Percentiles rank a stretch among this genome's conserved stretches.
Evolutionary conservation across 2,888 invertebrate species (phyloP).

Genomic region (Agrilus mali): DNA sequence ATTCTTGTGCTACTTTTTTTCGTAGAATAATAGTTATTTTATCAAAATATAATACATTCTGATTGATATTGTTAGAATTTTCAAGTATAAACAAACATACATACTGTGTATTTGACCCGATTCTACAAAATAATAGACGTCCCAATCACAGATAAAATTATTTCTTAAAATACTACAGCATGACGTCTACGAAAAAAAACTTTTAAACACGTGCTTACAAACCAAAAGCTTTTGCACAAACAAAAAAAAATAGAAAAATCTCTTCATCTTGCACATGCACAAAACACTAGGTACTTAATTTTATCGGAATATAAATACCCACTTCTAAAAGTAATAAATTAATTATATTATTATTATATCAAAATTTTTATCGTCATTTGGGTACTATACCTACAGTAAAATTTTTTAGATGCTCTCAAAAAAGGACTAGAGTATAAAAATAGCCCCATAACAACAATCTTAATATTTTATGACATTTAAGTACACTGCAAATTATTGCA

Average conservation of each 20-base stretch:
- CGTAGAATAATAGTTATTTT: constrained; percentile 19
- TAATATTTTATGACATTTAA: too few relatives aligned
- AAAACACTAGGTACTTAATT: too few relatives aligned
- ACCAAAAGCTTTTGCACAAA: constrained; percentile 3
- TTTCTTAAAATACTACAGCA: constrained; percentile 10
- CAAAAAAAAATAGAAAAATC: constrained; percentile 1
- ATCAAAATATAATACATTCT: constrained; percentile 31
- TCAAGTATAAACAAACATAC: constrained; percentile 25
- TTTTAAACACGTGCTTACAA: constrained; percentile 3
- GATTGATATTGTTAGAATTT: constrained; percentile 24
- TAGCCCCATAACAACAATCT: too few relatives aligned
- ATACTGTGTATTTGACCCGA: constrained; percentile 29
- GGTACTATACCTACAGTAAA: too few relatives aligned
- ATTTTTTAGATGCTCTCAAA: too few relatives aligned
- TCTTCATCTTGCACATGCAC: not conserved
- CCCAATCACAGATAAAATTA: constrained; percentile 22
- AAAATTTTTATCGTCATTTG: too few relatives aligned
- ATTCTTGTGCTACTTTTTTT: constrained; percentile 20
- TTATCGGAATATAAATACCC: too few relatives aligned
- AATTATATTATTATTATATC: too few relatives aligned
- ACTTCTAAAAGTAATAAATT: too few relatives aligned
- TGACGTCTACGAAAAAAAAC: constrained; percentile 9
- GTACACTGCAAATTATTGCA: too few relatives aligned
- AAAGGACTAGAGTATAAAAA: too few relatives aligned
- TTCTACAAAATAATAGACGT: constrained; percentile 12